Base-by-base conservation (phyloP, 2,888 invertebrate genomes). In the Copidosoma aretas region DNA sequence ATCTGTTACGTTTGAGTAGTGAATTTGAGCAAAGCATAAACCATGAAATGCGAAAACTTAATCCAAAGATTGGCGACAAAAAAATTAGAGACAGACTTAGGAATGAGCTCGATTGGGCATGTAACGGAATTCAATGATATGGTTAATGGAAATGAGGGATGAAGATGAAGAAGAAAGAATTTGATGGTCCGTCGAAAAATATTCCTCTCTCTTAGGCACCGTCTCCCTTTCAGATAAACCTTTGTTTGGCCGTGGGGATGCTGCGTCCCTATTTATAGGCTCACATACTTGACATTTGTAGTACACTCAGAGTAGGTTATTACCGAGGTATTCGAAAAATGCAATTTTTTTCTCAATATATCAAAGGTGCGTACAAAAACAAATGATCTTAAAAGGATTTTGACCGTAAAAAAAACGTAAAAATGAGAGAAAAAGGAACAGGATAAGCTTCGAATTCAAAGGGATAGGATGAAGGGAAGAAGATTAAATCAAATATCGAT, bases 401-500 rank as follows among this genome's bases (percentile, higher is more conserved):
- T 46, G 3, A 46, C 3, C 12, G 14, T 15, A 46, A 17, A 12
- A 12, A 46, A 53, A 24, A 24, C 10, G 19, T 22, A 15, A 15
- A 22, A 24, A 10, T 24, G 17, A 53, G 12, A 24, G 14, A 15
- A 22, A 32, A 15, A 39, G 17, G 52, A 53, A 32, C 8, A 32
- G 32, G 32, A 32, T 32, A 8, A 32, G 32, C 32, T 32, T 5
- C 32, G 32, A 32, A 8, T 32, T 32, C 8, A 32, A 32, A 5
- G 49, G 24, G 57, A 10, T 12, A 25, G 41, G 49, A 46, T 49
- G 39, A 21, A 59, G 53, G 53, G 19, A 43, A 19, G 12, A 43
- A 41, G 60, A 46, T 66, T 70, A 62, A 54, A 63, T 43, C 64
- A 64, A 54, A 63, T 61, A 63, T 66, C 46, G 61, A 69, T 56